These are phyloP conservation scores for Peucedramus taeniatus DNA, from an alignment of 2,113 vertebrate genomes.

Conservation along the genomic window DNA sequence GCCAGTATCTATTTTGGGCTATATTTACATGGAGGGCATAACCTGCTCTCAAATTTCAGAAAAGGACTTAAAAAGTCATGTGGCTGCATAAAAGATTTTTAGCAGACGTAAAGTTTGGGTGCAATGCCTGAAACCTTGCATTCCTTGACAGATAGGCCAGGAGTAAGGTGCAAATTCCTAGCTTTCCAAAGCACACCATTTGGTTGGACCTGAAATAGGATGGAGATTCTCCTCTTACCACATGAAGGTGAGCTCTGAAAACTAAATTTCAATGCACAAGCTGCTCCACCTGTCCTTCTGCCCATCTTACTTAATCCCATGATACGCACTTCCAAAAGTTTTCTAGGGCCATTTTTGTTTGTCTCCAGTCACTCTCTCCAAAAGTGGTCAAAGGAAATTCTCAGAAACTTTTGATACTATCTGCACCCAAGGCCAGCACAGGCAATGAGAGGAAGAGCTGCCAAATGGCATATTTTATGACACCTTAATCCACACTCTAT, in stretches of 20 bases:
- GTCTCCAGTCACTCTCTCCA: not conserved
- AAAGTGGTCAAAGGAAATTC: not conserved
- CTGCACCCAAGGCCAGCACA: not conserved
- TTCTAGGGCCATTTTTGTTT: not conserved
- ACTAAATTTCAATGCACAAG: not conserved
- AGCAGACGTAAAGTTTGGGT: not conserved
- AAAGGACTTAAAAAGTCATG: not conserved
- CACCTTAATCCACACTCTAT: not conserved
- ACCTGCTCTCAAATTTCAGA: not conserved
- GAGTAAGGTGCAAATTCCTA: not conserved
- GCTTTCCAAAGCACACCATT: not conserved
- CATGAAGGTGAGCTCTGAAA: not conserved
- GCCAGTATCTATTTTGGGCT: not conserved
- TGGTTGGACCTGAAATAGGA: not conserved
- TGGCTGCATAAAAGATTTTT: not conserved
- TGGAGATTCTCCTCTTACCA: not conserved
- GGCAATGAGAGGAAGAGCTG: not conserved
- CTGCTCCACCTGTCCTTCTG: not conserved
- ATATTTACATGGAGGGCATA: not conserved
- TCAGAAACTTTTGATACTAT: not conserved
- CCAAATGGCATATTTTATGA: not conserved
- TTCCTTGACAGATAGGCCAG: not conserved
- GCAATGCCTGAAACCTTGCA: not conserved
- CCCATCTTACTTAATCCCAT: not conserved
- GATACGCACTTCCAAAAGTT: not conserved